Conservation (phyloP, 23 tunicate species). For the Styela plicata region DNA sequence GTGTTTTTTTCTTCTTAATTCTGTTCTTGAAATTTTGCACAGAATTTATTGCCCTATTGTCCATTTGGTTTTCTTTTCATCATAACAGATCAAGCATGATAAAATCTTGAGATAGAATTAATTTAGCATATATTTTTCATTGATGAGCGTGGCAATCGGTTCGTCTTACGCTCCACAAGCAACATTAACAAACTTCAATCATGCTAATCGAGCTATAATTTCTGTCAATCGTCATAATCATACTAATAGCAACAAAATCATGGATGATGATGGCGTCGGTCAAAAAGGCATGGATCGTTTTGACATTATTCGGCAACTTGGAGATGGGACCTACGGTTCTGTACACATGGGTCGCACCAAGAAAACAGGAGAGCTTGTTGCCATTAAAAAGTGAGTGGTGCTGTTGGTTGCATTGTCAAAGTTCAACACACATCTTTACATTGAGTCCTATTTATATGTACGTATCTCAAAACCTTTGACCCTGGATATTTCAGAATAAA, state of each 20-base stretch:
- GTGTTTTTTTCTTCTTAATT: no score
- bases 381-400: conserved; percentile 78
- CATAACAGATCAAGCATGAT: no score
- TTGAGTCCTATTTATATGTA: no score
- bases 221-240: neutral
- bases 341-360: conserved; percentile 63
- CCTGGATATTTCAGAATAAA: no score
- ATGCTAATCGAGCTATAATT: neutral
- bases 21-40: no score
- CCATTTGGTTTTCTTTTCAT: no score
- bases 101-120: no score
- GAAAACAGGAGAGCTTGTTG: conserved; percentile 79
- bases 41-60: no score
- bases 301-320: conserved; percentile 53
- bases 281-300: conserved; percentile 2
- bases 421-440: no score
- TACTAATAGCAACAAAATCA: neutral
- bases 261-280: neutral
- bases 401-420: neutral
- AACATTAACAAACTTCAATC: neutral
- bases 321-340: conserved; percentile 93
- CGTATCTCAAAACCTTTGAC: no score
- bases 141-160: neutral
- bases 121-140: neutral
- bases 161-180: neutral